These are phyloP conservation scores for Galeopsomyia nigrocyanea DNA, from an alignment of 2,888 invertebrate genomes.

Conservation along the genomic window DNA sequence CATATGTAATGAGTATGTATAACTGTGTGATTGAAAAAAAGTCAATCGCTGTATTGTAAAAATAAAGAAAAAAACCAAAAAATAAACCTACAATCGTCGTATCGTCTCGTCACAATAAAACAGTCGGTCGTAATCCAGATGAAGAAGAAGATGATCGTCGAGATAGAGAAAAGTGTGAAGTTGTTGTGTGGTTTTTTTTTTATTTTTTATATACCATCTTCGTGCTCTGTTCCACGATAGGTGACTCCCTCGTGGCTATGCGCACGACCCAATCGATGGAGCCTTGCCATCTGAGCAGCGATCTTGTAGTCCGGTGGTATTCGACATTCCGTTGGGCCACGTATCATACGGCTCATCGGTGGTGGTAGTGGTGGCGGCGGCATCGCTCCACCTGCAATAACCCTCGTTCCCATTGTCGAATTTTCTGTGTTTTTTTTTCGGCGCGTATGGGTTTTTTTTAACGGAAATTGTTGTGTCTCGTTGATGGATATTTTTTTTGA, in stretches of 20 bases:
- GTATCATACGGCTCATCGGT: conserved; percentile 52
- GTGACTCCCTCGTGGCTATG: conserved; percentile 91
- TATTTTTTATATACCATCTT: conserved; percentile 68
- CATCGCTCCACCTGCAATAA: conserved; percentile 63
- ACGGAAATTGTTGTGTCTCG: conserved; percentile 12
- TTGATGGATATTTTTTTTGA: conserved; percentile 6
- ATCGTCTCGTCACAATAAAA: no score
- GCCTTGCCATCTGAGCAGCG: conserved; percentile 88
- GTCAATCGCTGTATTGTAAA: no score
- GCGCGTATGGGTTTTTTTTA: neutral
- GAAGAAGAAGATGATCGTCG: no score
- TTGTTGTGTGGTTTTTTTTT: conserved; percentile 33
- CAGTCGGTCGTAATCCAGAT: no score
- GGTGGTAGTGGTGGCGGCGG: conserved; percentile 60
- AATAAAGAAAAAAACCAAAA: no score
- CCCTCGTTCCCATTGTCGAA: no score
- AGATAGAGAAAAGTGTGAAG: no score
- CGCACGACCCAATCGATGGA: conserved; percentile 85
- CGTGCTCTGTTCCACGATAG: conserved; percentile 75
- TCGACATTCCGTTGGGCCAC: conserved; percentile 25
- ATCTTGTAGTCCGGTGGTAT: conserved; percentile 81
- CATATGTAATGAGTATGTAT: no score
- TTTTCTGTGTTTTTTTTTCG: conserved; percentile 8
- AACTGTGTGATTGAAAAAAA: no score
- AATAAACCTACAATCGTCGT: no score